A percentile compares a stretch with the other conserved stretches of the same genome.
Conservation (phyloP, 2,797 vertebrate genomes). For the Peromyscus aztecus region DNA sequence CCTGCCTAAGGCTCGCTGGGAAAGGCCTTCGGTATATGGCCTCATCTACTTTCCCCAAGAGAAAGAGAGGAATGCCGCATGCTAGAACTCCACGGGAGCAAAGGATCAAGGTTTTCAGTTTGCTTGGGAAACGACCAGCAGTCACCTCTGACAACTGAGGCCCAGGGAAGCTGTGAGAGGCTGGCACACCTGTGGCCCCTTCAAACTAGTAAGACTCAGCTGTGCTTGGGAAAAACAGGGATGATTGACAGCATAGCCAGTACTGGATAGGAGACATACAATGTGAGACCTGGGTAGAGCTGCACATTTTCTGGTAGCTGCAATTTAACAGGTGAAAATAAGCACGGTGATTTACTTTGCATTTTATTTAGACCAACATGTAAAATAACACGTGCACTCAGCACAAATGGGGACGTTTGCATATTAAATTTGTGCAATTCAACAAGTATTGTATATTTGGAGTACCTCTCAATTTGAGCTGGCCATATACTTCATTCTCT, state of each 20-base stretch:
- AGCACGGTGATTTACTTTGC: background rate
- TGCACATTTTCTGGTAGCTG: background rate
- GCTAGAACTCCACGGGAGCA: background rate
- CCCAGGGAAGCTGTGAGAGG: background rate
- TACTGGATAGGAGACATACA: background rate
- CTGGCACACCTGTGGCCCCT: background rate
- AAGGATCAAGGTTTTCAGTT: background rate
- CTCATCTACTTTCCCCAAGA: background rate
- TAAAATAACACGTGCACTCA: background rate
- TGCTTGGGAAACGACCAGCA: background rate
- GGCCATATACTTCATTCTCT: background rate
- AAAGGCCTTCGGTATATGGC: background rate
- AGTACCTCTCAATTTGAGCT: background rate
- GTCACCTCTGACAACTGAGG: background rate
- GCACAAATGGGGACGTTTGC: background rate
- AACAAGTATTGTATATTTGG: background rate
- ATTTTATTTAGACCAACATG: background rate
- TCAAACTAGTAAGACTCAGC: background rate
- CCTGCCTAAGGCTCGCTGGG: fast-evolving
- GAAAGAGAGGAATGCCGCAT: background rate
- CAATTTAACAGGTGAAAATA: background rate
- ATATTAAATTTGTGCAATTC: background rate
- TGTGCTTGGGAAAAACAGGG: too few species aligned
- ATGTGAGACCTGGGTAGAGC: background rate
- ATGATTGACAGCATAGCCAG: background rate